Conservation (phyloP, 2,797 vertebrate genomes). For the Galaxias olidus region DNA sequence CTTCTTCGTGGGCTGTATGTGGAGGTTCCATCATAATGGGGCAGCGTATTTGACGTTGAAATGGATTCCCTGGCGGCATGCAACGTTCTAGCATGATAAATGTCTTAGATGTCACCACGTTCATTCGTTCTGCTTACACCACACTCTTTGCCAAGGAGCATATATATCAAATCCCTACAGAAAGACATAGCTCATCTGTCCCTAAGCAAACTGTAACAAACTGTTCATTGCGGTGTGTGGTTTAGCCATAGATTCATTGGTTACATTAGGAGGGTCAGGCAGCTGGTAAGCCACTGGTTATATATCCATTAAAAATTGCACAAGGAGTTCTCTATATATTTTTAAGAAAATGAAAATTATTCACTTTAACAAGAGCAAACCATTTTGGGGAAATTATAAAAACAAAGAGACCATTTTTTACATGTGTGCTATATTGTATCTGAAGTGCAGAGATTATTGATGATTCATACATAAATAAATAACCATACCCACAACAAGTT, state of each 20-base stretch:
- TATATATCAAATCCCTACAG: slow-evolving; percentile 67
- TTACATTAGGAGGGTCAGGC: slow-evolving; percentile 38
- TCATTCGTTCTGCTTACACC: slow-evolving; percentile 72
- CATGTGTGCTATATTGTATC: slow-evolving; percentile 39
- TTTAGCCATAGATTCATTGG: slow-evolving; percentile 58
- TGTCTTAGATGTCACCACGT: slow-evolving; percentile 56
- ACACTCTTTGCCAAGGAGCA: slow-evolving; percentile 57
- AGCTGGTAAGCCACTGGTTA: slow-evolving; percentile 34
- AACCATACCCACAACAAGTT: slow-evolving; percentile 70
- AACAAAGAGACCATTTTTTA: slow-evolving; percentile 16
- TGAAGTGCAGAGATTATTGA: slow-evolving; percentile 56
- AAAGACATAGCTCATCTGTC: slow-evolving; percentile 66
- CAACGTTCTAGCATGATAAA: slow-evolving; percentile 56
- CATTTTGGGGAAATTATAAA: slow-evolving; percentile 33
- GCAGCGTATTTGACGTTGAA: slow-evolving; percentile 49
- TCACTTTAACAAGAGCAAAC: too few relatives aligned
- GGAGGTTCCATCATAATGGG: slow-evolving; percentile 31
- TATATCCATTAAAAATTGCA: neutral
- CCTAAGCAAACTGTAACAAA: slow-evolving; percentile 59
- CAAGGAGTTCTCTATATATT: slow-evolving; percentile 22
- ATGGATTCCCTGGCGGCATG: slow-evolving; percentile 47
- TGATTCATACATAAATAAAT: slow-evolving; percentile 69
- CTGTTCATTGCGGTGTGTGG: slow-evolving; percentile 49
- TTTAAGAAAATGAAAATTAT: too few relatives aligned
- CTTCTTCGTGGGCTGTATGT: neutral